phyloP scores from a whole-genome alignment of 2,888 invertebrate species.

The Hypsopygia costalis region DNA sequence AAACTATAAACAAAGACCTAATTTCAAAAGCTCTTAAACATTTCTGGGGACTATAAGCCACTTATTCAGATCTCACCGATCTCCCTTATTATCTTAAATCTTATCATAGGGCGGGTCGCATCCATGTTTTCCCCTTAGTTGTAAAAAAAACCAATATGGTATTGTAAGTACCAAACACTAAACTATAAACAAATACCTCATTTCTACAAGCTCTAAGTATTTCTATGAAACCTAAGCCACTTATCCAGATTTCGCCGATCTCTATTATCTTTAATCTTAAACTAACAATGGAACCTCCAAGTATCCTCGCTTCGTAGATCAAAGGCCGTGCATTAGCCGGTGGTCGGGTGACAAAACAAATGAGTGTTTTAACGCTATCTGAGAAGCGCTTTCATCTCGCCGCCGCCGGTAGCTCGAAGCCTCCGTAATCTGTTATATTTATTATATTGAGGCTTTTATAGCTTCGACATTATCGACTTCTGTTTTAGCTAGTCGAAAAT shows the following conservation, averaged over 20 bases:
- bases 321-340: slow-evolving; percentile 32
- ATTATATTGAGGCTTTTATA: slow-evolving; percentile 11
- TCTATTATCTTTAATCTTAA: background rate
- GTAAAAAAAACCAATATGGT: too few species aligned
- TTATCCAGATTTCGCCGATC: background rate
- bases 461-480: slow-evolving; percentile 3
- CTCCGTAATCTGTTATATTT: slow-evolving; percentile 27
- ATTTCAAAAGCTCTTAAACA: too few species aligned
- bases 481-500: background rate
- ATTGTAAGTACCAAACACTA: too few species aligned
- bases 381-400: slow-evolving; percentile 54
- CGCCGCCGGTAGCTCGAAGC: slow-evolving; percentile 35
- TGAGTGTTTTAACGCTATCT: slow-evolving; percentile 79
- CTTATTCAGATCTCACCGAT: too few species aligned
- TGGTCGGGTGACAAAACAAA: slow-evolving; percentile 74
- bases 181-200: too few species aligned
- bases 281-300: background rate
- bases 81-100: too few species aligned
- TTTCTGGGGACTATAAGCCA: too few species aligned
- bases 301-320: background rate
- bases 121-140: too few species aligned
- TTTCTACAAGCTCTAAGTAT: background rate
- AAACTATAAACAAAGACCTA: too few species aligned
- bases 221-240: too few species aligned
- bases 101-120: too few species aligned